These are phyloP conservation scores for Xylota segnis DNA, from an alignment of 2,888 invertebrate genomes.

Conservation along the genomic window DNA sequence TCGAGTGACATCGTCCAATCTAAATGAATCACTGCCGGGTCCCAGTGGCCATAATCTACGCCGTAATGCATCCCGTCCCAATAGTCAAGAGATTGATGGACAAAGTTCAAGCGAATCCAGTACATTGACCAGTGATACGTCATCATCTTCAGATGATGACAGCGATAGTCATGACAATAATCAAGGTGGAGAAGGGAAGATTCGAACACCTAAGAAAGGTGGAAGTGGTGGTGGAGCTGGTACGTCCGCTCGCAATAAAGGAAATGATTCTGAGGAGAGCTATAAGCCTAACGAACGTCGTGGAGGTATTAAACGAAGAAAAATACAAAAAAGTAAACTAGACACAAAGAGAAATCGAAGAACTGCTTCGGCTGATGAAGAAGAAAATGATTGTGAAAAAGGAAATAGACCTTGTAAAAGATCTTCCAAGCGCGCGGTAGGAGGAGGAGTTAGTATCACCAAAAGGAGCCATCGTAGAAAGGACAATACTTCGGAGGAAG, in stretches of 20 bases:
- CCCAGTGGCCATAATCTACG: constrained; percentile 78
- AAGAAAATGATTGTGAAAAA: constrained; percentile 80
- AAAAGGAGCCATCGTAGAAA: constrained; percentile 51
- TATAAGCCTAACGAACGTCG: constrained; percentile 85
- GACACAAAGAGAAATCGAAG: constrained; percentile 42
- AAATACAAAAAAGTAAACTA: constrained; percentile 58
- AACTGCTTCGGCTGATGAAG: constrained; percentile 60
- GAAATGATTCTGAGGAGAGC: constrained; percentile 86
- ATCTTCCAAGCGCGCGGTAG: constrained; percentile 21
- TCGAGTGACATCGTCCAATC: constrained; percentile 82
- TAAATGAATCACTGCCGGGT: constrained; percentile 77
- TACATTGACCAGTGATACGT: constrained; percentile 59
- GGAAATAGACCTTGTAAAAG: constrained; percentile 44
- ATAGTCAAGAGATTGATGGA: constrained; percentile 80
- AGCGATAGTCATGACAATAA: constrained; percentile 75
- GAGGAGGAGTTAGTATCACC: constrained; percentile 10
- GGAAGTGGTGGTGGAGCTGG: constrained; percentile 82
- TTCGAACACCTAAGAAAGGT: constrained; percentile 70
- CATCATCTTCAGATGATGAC: constrained; percentile 71
- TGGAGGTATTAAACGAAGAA: constrained; percentile 57
- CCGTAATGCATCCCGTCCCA: constrained; percentile 78
- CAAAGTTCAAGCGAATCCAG: constrained; percentile 78
- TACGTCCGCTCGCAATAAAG: constrained; percentile 86
- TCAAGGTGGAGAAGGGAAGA: constrained; percentile 76
- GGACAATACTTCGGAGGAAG: constrained; percentile 57